Percentiles rank a stretch among this genome's conserved stretches.
Evolutionary conservation across 2,113 vertebrate genomes (phyloP).

Genomic region (Galbula dea): DNA sequence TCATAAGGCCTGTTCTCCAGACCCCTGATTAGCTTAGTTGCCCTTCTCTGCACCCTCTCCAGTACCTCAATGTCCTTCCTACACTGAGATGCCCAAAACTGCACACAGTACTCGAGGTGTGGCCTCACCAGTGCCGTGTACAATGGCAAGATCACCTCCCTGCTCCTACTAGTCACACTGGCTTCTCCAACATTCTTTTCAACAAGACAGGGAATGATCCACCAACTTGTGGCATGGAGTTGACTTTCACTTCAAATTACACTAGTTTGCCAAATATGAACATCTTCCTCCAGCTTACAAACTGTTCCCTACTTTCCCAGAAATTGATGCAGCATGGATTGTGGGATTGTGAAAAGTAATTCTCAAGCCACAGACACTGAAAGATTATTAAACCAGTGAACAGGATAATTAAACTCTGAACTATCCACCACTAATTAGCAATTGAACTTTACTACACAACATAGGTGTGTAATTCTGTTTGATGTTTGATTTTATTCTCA

Average conservation of each 20-base stretch:
- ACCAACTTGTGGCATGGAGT: not conserved
- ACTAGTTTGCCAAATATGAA: not conserved
- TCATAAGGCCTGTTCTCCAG: too few relatives aligned
- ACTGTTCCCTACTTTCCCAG: not conserved
- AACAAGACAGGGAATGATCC: not conserved
- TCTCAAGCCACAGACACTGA: not conserved
- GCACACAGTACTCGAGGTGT: too few relatives aligned
- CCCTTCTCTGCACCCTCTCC: too few relatives aligned
- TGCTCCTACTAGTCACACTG: too few relatives aligned
- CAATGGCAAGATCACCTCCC: too few relatives aligned
- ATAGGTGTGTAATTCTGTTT: not conserved
- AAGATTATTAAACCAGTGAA: conserved; percentile 8
- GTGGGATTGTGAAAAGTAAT: not conserved
- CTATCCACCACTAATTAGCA: not conserved
- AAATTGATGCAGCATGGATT: not conserved
- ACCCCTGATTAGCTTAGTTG: too few relatives aligned
- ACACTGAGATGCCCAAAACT: too few relatives aligned
- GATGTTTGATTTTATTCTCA: not conserved
- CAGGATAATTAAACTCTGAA: conserved; percentile 23
- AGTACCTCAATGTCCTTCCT: too few relatives aligned
- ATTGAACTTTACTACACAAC: not conserved
- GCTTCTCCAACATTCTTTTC: not conserved
- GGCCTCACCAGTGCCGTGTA: too few relatives aligned
- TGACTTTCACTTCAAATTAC: not conserved
- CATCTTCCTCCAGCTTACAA: not conserved